Conservation (phyloP, 1,140 invertebrate species). For the Acromyrmex heyeri region DNA sequence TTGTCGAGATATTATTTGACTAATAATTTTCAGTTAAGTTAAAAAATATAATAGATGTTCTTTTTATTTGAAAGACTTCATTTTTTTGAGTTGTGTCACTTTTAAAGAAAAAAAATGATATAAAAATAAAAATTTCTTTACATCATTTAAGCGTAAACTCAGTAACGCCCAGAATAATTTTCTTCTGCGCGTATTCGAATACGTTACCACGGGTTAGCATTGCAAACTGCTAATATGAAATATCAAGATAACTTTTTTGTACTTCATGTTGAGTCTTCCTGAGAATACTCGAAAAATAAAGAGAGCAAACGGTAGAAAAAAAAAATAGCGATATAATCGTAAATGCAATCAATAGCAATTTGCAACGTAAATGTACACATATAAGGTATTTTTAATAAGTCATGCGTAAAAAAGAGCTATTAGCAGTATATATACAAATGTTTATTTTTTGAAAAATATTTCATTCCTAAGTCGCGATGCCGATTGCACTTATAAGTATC, state of each 20-base stretch:
- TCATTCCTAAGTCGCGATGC: background rate
- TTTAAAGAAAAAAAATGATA: too few relatives aligned
- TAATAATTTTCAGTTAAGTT: too few relatives aligned
- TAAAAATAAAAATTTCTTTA: background rate
- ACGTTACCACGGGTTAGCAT: background rate
- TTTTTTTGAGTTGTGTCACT: too few relatives aligned
- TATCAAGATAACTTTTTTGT: background rate
- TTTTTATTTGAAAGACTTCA: too few relatives aligned
- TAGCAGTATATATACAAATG: slow-evolving; percentile 66
- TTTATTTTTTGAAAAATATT: slow-evolving; percentile 59
- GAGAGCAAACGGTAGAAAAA: background rate
- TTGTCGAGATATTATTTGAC: too few relatives aligned
- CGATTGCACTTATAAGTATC: background rate
- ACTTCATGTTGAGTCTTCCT: background rate
- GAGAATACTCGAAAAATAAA: slow-evolving; percentile 8
- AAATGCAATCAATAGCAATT: slow-evolving; percentile 63
- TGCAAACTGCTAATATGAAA: slow-evolving; percentile 23
- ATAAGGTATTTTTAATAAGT: slow-evolving; percentile 63
- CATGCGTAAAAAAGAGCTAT: background rate
- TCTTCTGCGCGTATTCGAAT: background rate
- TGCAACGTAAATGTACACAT: slow-evolving; percentile 62
- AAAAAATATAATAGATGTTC: too few relatives aligned
- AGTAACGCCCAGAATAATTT: background rate
- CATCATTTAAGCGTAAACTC: slow-evolving; percentile 17
- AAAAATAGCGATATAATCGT: background rate